Evolutionary conservation across 2,113 vertebrate genomes (phyloP).

Genomic region (Petroica traversi): DNA sequence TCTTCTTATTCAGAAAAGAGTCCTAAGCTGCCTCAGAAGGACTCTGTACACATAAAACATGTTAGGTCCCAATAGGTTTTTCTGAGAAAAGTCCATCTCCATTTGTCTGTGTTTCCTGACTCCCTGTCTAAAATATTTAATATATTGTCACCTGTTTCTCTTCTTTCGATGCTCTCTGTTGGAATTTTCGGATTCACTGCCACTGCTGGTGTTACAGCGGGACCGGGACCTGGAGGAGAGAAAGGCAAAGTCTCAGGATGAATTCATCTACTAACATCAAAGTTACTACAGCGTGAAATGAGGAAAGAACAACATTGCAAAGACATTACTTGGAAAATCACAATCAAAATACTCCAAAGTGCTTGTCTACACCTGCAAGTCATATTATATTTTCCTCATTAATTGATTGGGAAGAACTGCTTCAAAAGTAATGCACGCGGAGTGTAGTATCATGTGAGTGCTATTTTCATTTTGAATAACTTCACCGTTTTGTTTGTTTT

Average conservation of each 20-base stretch:
- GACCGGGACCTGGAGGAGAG: slow-evolving; percentile 79
- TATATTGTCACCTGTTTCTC: slow-evolving; percentile 78
- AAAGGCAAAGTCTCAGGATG: background rate
- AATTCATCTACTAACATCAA: background rate
- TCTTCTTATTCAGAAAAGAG: background rate
- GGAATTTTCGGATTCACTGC: slow-evolving; percentile 88
- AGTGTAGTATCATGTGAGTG: background rate
- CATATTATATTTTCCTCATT: background rate
- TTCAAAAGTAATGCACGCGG: background rate
- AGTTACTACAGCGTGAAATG: background rate
- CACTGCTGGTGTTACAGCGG: slow-evolving; percentile 89
- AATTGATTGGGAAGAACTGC: background rate
- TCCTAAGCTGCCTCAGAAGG: background rate
- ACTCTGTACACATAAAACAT: background rate
- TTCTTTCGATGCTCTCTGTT: slow-evolving; percentile 86
- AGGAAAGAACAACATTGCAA: background rate
- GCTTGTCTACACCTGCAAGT: background rate
- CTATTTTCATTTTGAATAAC: background rate
- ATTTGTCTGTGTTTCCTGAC: background rate
- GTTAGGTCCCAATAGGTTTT: background rate
- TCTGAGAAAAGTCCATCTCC: background rate
- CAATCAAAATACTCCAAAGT: background rate
- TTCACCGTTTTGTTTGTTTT: background rate
- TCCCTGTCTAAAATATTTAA: background rate
- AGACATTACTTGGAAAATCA: background rate